Conservation (phyloP, 2,888 invertebrate genomes). For the Hoplodrina blanda region DNA sequence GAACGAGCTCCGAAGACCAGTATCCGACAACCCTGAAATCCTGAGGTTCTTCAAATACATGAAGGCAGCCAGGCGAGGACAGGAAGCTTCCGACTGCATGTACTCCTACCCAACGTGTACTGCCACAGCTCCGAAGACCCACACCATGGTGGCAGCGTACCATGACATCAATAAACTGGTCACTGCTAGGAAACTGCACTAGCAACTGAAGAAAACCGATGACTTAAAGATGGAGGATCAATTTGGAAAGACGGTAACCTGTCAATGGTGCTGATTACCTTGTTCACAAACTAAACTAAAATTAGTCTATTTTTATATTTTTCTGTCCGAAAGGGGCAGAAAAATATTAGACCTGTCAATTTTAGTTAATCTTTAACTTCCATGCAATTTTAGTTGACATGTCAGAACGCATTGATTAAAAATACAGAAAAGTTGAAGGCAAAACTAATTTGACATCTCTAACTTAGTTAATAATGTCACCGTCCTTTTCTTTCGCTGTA, state of each 20-base stretch:
- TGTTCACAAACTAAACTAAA: no score
- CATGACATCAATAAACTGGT: slow-evolving; percentile 97
- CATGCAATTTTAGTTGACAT: no score
- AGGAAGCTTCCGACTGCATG: slow-evolving; percentile 94
- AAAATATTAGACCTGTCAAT: no score
- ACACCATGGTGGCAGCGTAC: slow-evolving; percentile 96
- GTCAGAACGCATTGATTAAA: no score
- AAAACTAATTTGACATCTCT: no score
- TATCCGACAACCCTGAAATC: slow-evolving; percentile 96
- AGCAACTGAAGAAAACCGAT: background rate
- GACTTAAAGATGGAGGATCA: background rate
- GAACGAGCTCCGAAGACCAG: slow-evolving; percentile 95
- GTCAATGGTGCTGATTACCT: no score
- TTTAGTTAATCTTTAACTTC: no score
- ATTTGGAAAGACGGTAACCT: background rate
- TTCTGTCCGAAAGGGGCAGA: no score
- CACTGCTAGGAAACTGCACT: slow-evolving; percentile 92
- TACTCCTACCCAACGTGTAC: slow-evolving; percentile 92
- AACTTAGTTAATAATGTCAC: no score
- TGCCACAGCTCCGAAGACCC: slow-evolving; percentile 91
- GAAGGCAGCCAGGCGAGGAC: slow-evolving; percentile 96
- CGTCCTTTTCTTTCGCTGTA: no score
- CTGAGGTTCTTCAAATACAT: slow-evolving; percentile 97
- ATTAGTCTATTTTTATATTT: no score
- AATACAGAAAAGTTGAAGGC: no score